These are phyloP conservation scores for Abscondita cerata DNA, from an alignment of 2,888 invertebrate species.

Conservation along the genomic window DNA sequence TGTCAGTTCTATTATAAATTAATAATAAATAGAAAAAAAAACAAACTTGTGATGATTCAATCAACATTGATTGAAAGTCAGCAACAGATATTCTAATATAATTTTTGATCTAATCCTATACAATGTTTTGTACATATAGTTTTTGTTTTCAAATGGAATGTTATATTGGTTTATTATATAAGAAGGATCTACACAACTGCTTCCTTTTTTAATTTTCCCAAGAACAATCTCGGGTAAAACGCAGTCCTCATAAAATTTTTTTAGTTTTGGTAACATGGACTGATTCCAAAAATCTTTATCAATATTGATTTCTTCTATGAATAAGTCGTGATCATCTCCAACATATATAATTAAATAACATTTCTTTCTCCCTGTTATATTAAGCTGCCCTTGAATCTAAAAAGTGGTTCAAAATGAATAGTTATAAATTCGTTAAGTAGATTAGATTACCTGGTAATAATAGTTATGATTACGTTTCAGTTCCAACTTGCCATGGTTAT, in stretches of 20 bases:
- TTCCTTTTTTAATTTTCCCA: slow-evolving; percentile 1
- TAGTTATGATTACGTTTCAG: neutral
- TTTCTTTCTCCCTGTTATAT: neutral
- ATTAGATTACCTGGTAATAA: neutral
- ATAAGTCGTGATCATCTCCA: neutral
- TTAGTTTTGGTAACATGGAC: neutral
- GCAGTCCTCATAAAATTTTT: neutral
- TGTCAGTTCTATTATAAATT: no score
- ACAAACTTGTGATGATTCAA: no score
- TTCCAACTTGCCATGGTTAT: neutral
- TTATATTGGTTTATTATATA: no score
- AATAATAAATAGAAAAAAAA: no score
- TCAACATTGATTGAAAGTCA: no score
- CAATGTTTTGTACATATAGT: no score
- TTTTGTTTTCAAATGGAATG: no score
- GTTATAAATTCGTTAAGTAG: no score
- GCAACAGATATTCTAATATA: no score
- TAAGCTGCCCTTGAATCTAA: neutral
- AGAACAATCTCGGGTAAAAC: neutral
- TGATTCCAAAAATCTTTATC: neutral
- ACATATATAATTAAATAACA: no score
- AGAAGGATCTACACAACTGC: neutral
- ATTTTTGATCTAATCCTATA: no score
- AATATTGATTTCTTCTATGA: no score
- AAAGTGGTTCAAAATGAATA: neutral